phyloP scores from a whole-genome alignment of 1,140 invertebrate species.

The Zaprionus lachaisei region DNA sequence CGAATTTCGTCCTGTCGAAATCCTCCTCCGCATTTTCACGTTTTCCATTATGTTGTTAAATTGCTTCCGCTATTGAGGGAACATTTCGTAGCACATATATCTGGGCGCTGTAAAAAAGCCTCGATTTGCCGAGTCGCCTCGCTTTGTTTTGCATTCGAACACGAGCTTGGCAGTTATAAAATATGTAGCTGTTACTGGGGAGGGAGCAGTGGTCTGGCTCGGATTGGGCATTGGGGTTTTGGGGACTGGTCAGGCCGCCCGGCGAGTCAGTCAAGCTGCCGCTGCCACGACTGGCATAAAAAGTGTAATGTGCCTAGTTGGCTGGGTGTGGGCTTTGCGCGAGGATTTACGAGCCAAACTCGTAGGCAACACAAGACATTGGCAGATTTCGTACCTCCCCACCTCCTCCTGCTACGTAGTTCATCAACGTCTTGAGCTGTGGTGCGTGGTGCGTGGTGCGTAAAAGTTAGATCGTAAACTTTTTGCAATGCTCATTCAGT shows the following conservation, averaged over 20 bases:
- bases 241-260: background rate
- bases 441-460: constrained; percentile 43
- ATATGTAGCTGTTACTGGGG: constrained; percentile 22
- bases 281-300: constrained; percentile 53
- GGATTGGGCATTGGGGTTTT: background rate
- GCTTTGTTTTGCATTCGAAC: constrained; percentile 61
- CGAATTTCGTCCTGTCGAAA: background rate
- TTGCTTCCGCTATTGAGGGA: constrained; percentile 50
- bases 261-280: background rate
- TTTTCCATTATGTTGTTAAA: constrained; percentile 73
- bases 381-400: background rate
- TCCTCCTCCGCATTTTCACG: constrained; percentile 19
- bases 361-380: constrained; percentile 6
- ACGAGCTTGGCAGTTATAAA: constrained; percentile 47
- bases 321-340: constrained; percentile 42
- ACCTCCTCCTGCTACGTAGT: constrained; percentile 31
- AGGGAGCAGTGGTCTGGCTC: background rate
- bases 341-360: constrained; percentile 60
- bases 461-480: constrained; percentile 73
- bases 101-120: constrained; percentile 22
- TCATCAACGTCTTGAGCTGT: constrained; percentile 75
- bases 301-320: constrained; percentile 63
- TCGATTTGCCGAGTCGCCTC: background rate
- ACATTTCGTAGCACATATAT: constrained; percentile 54
- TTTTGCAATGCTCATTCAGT: constrained; percentile 63